Base-by-base conservation (phyloP, 2,113 vertebrate species). In the Uria aalge region DNA sequence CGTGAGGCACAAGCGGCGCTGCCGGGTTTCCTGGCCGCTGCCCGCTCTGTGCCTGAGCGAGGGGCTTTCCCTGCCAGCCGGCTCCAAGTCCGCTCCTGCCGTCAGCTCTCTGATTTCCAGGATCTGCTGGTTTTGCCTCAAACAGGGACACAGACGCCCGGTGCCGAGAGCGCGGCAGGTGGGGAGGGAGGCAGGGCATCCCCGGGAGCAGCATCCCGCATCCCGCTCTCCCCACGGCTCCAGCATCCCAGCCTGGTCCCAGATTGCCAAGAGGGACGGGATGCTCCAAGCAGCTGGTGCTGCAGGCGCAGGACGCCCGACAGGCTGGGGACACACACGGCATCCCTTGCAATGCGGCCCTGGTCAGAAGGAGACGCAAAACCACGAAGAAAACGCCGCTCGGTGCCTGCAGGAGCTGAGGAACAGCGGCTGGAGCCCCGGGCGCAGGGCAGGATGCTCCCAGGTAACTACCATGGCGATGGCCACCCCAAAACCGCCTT, bases 281-380 rank as follows among this genome's bases (percentile, higher is more conserved):
- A 17, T 62, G 47, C 45, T 34, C 43, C 5, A 5, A 32, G 81
- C 30, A 8, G 48, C 38, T 6, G 32, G 12, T 8, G 56, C 38
- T 22, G 21, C 15, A 9, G 5, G 26, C 4, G 9, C 59, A 4
- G 3, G 3, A 24, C 59, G 43, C 43, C 29, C 53, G 2, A 32
- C 38, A 15, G 45, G 8, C 41, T 2, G 6, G 29, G 34, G 60
- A 8, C 3, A 11, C 4, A 1, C 1, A 1, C 24, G 6, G 0
- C 30, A 5, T 5, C 4, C 3, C 26, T 59, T 30, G 45, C 45
- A 7, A 9, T 4, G 16, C 8, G 1, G 56, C 14, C 47, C 67
- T 6, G 30, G 12, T 7, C 67, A 26, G 50, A 41, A 64, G 57
- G 5, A 50, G 50, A 12, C 4, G n/a, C 18, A 8, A n/a, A n/a